Conservation (phyloP, 2,113 vertebrate species). For the Phyllostomus discolor region DNA sequence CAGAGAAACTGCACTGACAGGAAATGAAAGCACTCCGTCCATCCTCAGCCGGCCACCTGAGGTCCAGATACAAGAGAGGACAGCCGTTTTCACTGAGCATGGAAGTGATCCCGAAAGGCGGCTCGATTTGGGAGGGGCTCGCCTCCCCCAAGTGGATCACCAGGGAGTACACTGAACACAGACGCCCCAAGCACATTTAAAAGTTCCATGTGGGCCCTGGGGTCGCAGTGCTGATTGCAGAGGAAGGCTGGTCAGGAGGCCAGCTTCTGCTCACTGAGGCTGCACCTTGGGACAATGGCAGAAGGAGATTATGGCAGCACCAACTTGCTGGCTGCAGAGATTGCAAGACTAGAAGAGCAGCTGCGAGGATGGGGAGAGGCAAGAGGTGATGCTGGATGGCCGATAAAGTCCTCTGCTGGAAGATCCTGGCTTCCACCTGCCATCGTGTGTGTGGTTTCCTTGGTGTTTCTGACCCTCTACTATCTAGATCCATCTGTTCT, state of each 20-base stretch:
- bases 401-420: conserved; percentile 94
- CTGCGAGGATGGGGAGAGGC: conserved; percentile 98
- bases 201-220: no score
- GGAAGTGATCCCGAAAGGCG: accelerated
- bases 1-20: conserved; percentile 87
- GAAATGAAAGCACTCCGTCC: conserved; percentile 91
- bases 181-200: no score
- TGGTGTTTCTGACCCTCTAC: conserved; percentile 93
- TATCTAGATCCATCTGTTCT: conserved; percentile 97
- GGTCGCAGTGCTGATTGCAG: no score
- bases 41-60: conserved; percentile 88
- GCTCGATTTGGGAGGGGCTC: neutral
- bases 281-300: no score
- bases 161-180: accelerated
- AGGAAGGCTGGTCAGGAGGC: no score
- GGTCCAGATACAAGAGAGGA: conserved; percentile 74
- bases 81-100: conserved; percentile 71
- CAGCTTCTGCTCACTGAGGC: no score
- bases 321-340: conserved; percentile 86
- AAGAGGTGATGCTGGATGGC: conserved; percentile 84
- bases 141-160: accelerated
- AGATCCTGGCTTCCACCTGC: conserved; percentile 94
- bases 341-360: conserved; percentile 94
- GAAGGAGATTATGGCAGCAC: no score
- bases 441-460: conserved; percentile 84